Evolutionary conservation across 2,113 vertebrate species (phyloP).

Genomic region (Crotalus tigris): DNA sequence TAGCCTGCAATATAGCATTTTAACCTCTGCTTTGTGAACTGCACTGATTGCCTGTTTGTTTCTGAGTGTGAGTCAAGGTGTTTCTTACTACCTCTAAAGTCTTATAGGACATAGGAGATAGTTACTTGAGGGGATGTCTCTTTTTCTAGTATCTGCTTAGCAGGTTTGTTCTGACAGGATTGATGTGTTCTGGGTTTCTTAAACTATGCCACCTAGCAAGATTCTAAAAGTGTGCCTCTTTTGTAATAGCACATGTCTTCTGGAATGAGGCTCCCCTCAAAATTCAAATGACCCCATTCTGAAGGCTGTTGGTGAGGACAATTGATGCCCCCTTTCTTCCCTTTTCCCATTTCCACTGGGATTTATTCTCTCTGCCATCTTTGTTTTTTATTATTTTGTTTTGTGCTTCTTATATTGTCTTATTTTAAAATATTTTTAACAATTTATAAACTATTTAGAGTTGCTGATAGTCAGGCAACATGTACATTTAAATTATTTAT

Average conservation of each 20-base stretch:
- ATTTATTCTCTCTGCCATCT: neutral
- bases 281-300: neutral
- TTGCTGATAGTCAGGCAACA: neutral
- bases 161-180: neutral
- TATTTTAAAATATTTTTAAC: neutral
- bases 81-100: neutral
- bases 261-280: neutral
- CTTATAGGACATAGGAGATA: neutral
- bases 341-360: neutral
- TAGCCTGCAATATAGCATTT: neutral
- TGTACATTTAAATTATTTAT: too few relatives aligned
- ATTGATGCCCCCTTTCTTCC: neutral
- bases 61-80: neutral
- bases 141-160: neutral
- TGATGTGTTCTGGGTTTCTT: neutral
- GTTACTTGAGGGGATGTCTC: neutral
- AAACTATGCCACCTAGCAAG: neutral
- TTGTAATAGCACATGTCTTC: neutral
- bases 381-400: neutral
- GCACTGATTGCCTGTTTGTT: neutral
- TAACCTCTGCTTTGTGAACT: neutral
- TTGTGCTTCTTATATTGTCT: neutral
- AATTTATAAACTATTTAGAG: neutral
- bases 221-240: neutral
- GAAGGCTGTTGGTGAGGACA: too few relatives aligned